Evolutionary conservation across 2,113 vertebrate species (phyloP), one percentile per base, ranked within the genome.

Genomic region (Hemibates koningsi): DNA sequence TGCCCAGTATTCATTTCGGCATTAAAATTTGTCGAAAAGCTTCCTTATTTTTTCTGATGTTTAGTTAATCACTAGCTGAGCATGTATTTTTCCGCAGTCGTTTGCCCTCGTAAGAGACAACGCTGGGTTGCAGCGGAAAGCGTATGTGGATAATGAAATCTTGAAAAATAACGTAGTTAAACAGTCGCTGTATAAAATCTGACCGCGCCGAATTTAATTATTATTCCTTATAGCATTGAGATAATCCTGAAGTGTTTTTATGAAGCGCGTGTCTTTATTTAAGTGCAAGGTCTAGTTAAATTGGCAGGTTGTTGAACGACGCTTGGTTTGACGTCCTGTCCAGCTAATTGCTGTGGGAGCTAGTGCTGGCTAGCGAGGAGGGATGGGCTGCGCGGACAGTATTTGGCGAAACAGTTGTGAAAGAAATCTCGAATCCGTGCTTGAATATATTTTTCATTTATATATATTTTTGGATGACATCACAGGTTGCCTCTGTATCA

Each of bases 71-170:
- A 52, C 8, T 24, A 36, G 81, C 48, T 27, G 19, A 32, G 5
- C 10, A 3, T 43, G 9, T 52, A 17, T 89, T 87, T 87, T 85
- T 81, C 45, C 48, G 81, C 90, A 57, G 73, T 84, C 48, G 32
- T 4, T 27, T 79, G 5, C 36, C 38, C 3, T 11, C 5, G 5
- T 41, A 71, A 6, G 9, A 16, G 21, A 16, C 27, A 2, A 12
- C 32, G 19, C 10, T 50, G 7, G 59, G 36, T 17, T 32, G 81
- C 56, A 43, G 41, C 3, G 19, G 29, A 17, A 86, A 36, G 16
- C 52, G 14, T 36, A 53, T 73, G 3, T 2, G 5, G 2, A 16
- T 57, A 3, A 34, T 4, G 8, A 79, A 5, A 85, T 11, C 7
- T 50, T 19, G 6, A 16, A 27, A 13, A n/a, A 9, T 14, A n/a